Evolutionary conservation across 2,888 invertebrate species (phyloP), one percentile per base, ranked within the genome.

Genomic region (Linnaemya tessellans): DNA sequence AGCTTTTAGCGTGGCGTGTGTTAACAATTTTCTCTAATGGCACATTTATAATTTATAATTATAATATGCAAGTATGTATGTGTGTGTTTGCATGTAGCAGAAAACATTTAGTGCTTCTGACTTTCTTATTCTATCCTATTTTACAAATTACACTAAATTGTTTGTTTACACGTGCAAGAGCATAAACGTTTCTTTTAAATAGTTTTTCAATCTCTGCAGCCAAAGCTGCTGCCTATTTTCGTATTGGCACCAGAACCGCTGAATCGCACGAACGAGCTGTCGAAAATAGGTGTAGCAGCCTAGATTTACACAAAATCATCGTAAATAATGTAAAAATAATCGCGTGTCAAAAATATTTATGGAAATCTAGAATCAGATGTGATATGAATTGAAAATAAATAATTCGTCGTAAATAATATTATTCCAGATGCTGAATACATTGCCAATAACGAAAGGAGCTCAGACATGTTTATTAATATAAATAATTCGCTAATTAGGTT

Each of bases 1-100:
- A 79, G 79, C 85, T 85, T 85, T 85, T 82, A 85, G 74, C 79
- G 15, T 71, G 74, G 62, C 85, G 82, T 74, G 85, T 85, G 85
- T 79, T 71, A 81, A 75, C 79, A 82, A 85, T 85, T 85, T 70
- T 51, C 70, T 70, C 35, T 74, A 82, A 85, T 85, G 74, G 74
- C 51, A 35, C 65, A 51, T 75, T 15, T 54, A 60, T 60, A 79
- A 60, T 79, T 25, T 60, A 64, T 64, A 78, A 78, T 80, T 84
- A 71, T 60, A 38, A 49, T 51, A 78, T 74, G 60, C 22, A 73
- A 60, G 67, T 58, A 11, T 71, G 49, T 62, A 38, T 3, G 30
- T 30, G 30, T 30, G 30, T 30, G 30, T 30, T 3, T 30, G 30
- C 30, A 30, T 30, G 30, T 73, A 43, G 65, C 65, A 43, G 60